Base-by-base conservation (phyloP, 1,140 invertebrate genomes). In the Cylas formicarius region DNA sequence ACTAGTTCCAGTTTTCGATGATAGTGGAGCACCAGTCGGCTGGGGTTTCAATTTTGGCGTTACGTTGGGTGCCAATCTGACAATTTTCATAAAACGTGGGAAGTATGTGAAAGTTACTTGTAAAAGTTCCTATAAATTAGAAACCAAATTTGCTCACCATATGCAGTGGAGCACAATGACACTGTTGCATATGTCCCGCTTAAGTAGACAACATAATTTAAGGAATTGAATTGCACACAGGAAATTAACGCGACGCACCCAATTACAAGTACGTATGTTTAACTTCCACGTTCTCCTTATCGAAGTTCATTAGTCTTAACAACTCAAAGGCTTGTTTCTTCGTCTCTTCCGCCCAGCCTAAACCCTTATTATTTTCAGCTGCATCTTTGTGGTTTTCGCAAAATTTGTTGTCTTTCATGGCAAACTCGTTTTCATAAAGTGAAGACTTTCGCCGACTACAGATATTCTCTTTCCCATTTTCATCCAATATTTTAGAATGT, bases 261-360 rank as follows among this genome's bases (percentile, higher is more conserved):
- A n/a, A n/a, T 36, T 48, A 56, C 23, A 60, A 50, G 32, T 56
- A 44, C 19, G 60, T 62, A 42, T 62, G 57, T 29, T 51, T 58
- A n/a, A 58, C 39, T 47, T 57, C 40, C n/a, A 34, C 36, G 39
- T 57, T 50, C 36, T 59, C 45, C 38, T 55, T 44, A 27, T 57
- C 53, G 1, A 37, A 49, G 58, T 71, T 70, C 69, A 71, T 71
- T 7, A 67, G 58, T 17, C 67, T 57, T 33, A 71, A 49, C 46
- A 72, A 53, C 42, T 69, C 63, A 49, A 71, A 72, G 2, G 70
- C 69, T 13, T 69, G 60, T 13, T 63, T 67, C 45, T 71, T 71
- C 29, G 62, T 64, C 47, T 72, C 67, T 36, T 63, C 62, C 19
- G 67, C 69, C 70, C 69, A 72, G 17, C 58, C 33, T 22, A 57